Percentiles rank a stretch among this genome's conserved stretches.
These are phyloP conservation scores for Amblyraja radiata DNA, from an alignment of 2,797 vertebrate genomes.

Conservation along the genomic window DNA sequence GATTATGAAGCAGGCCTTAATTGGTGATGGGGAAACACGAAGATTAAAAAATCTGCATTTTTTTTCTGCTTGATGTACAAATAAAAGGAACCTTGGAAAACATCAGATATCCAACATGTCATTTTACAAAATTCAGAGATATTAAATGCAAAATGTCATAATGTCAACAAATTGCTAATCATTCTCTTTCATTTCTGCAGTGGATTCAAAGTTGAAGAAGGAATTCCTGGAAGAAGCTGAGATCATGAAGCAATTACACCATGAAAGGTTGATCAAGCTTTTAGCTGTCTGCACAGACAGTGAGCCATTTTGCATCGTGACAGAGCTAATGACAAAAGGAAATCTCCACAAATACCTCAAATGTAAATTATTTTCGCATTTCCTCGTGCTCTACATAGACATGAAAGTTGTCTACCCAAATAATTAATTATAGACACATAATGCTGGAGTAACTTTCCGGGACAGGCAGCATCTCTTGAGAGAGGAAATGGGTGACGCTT, in stretches of 20 bases:
- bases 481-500: too few species aligned
- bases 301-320: conserved; percentile 50
- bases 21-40: not conserved
- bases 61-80: not conserved
- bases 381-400: not conserved
- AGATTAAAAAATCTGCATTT: too few species aligned
- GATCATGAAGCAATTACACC: conserved; percentile 51
- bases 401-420: not conserved
- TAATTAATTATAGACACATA: too few species aligned
- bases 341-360: conserved; percentile 48
- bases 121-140: not conserved
- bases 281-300: conserved; percentile 47
- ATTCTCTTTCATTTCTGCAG: conserved; percentile 4
- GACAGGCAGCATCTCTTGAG: too few species aligned
- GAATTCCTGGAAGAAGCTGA: conserved; percentile 46
- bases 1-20: not conserved
- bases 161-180: not conserved
- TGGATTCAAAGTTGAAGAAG: conserved; percentile 23
- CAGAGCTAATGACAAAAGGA: conserved; percentile 50
- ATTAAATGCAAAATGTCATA: too few species aligned
- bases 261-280: conserved; percentile 48
- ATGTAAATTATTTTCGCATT: conserved; percentile 39
- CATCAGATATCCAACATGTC: not conserved
- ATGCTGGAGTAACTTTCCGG: too few species aligned
- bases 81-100: not conserved